phyloP scores from a whole-genome alignment of 53 echinoderm and acorn worm species.

The Mesocentrotus franciscanus region DNA sequence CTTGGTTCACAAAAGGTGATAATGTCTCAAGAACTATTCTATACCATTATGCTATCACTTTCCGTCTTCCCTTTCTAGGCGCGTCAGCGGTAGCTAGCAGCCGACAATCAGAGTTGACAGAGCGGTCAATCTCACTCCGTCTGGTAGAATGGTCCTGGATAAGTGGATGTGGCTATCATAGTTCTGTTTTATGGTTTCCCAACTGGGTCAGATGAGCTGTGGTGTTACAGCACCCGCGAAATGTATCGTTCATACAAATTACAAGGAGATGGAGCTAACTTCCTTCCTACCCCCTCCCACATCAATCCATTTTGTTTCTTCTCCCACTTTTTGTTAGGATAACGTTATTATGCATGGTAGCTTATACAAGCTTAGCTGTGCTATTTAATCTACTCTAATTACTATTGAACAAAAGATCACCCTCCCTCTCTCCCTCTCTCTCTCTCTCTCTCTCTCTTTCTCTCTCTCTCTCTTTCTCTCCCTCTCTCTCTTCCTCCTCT shows the following conservation, averaged over 20 bases:
- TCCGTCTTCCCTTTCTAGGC: background rate
- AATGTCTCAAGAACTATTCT: background rate
- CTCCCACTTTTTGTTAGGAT: too few species aligned
- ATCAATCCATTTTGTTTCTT: too few species aligned
- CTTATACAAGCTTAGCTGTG: too few species aligned
- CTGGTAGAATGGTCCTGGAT: background rate
- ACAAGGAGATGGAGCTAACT: background rate
- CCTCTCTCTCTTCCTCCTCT: background rate
- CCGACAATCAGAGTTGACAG: background rate
- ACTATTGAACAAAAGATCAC: too few species aligned
- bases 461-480: background rate
- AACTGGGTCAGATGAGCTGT: background rate
- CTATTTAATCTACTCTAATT: too few species aligned
- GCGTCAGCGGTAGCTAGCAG: background rate
- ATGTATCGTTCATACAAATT: background rate
- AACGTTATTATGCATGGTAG: too few species aligned
- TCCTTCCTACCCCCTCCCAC: background rate
- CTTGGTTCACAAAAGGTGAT: background rate
- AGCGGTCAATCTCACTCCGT: constrained; percentile 2
- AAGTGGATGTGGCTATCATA: background rate
- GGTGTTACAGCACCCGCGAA: background rate
- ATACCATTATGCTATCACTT: background rate
- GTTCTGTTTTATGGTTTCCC: background rate
- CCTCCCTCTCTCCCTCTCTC: background rate
- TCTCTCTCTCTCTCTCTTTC: background rate